A percentile compares a stretch with the other conserved stretches of the same genome.
phyloP scores from a whole-genome alignment of 2,888 invertebrate species.

The Ophioninae sp. region DNA sequence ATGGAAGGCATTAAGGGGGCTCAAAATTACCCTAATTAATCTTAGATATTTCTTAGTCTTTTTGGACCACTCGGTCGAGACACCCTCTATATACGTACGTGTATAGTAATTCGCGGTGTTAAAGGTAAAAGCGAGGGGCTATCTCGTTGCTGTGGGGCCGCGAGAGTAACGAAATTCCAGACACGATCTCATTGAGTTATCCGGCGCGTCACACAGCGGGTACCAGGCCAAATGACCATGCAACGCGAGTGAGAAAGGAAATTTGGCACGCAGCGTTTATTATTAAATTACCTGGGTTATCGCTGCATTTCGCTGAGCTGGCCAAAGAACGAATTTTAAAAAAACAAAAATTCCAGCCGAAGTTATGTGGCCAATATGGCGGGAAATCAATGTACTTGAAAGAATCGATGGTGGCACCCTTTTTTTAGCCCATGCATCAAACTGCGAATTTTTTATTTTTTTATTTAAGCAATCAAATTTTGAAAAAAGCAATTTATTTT shows the following conservation, averaged over 20 bases:
- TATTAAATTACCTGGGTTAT: constrained; percentile 57
- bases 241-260: constrained; percentile 23
- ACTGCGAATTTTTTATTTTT: no score
- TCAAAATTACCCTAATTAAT: no score
- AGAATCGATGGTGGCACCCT: neutral
- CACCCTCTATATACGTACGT: neutral
- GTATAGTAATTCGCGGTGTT: constrained; percentile 16
- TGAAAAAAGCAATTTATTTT: no score
- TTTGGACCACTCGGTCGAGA: neutral
- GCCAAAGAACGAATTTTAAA: constrained; percentile 3
- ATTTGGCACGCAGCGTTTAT: constrained; percentile 52
- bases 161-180: constrained; percentile 56
- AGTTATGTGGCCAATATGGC: neutral
- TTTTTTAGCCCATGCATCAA: no score
- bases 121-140: constrained; percentile 55
- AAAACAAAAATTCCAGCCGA: constrained; percentile 12
- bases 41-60: neutral
- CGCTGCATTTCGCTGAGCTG: constrained; percentile 21
- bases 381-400: constrained; percentile 1
- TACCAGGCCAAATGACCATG: constrained; percentile 26
- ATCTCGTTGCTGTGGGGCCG: constrained; percentile 50
- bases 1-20: no score
- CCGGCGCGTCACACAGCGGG: constrained; percentile 39
- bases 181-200: constrained; percentile 61
- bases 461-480: no score